Base-by-base conservation (phyloP, 2,113 vertebrate species). In the Salvelinus sp. region DNA sequence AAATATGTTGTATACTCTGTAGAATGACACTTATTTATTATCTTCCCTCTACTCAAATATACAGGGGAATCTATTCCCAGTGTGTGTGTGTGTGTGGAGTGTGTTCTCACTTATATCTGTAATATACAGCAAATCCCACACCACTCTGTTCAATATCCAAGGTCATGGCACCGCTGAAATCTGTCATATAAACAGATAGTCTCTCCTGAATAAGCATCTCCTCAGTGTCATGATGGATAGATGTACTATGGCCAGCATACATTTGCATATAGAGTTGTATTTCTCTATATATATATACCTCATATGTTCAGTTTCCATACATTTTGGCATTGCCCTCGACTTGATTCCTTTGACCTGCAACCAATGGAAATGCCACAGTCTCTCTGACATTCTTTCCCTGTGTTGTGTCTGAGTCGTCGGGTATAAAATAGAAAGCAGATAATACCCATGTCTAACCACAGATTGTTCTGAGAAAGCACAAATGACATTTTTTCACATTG, bases 381-480 rank as follows among this genome's bases (percentile, higher is more conserved):
- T 47, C 13, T 48, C 84, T 75, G 79, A 80, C 82, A 72, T 83
- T 75, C 76, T 84, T 81, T 91, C 84, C 76, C 0, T 77, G 73
- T 72, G 77, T 85, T 86, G 78, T 3, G 76, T 88, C 87, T 90
- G 6, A 27, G 79, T 50, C 68, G 57, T 78, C 87, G 54, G 78
- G 83, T 87, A 85, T 77, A 81, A 86, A 92, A 85, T 84, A 85
- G 79, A 88, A 85, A 89, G 86, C 79, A 86, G 81, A 87, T 84
- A 79, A 79, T 87, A 44, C 14, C 27, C 1, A 48, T 71, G 44
- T 87, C 73, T 64, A 71, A 87, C 90, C 88, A 20, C 91, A 89
- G 75, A 79, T 84, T 79, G 87, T 90, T 90, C 20, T 70, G 70
- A 71, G 71, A 62, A 75, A 79, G 13, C 76, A 65, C 30, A 82